Evolutionary conservation across 2,888 invertebrate species (phyloP), one percentile per base, ranked within the genome.

Genomic region (Kuschelorhynchus macadamiae): DNA sequence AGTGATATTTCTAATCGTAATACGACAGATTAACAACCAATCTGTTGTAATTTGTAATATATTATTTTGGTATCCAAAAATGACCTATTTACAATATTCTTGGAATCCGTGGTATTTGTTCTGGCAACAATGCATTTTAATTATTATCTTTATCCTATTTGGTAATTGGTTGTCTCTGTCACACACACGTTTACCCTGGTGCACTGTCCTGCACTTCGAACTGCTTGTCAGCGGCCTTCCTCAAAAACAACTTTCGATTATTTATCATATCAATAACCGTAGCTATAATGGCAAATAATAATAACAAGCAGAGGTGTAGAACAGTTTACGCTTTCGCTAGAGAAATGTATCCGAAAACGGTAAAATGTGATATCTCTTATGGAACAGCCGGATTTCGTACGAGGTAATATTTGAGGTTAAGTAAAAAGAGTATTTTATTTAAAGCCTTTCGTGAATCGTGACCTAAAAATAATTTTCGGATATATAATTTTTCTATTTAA

Each of bases 341-440:
- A 85, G 90, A 90, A 87, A 90, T 91, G 89, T 91, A 92, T 81
- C 90, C 90, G 20, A 92, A 91, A 84, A 89, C 87, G 44, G 85
- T 86, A 59, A 88, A 88, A 77, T 86, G 87, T 73, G 87, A 87
- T 79, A 89, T 93, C 76, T 87, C 91, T 83, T 94, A 94, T 86
- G 94, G 94, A 75, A 94, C 94, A 68, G 93, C 94, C 75, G 94
- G 94, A 80, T 94, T 94, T 83, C 89, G 94, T 78, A 90, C 91
- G 78, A 92, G 89, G 93, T 92, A 84, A 88, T 12, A 33, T 50
- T 36, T 52, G 70, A 72, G 74, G 74, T 74, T 77, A 75, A 50
- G 57, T 53, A 16, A 11, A 47, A 66, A 41, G 66, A 62, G 61
- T 66, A 66, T 57, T 46, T 42, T n/a, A n/a, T n/a, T n/a, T 56